Percentiles rank a stretch among this genome's conserved stretches.
Evolutionary conservation across 2,888 invertebrate genomes (phyloP).

Genomic region (Drosophila paramelanica): DNA sequence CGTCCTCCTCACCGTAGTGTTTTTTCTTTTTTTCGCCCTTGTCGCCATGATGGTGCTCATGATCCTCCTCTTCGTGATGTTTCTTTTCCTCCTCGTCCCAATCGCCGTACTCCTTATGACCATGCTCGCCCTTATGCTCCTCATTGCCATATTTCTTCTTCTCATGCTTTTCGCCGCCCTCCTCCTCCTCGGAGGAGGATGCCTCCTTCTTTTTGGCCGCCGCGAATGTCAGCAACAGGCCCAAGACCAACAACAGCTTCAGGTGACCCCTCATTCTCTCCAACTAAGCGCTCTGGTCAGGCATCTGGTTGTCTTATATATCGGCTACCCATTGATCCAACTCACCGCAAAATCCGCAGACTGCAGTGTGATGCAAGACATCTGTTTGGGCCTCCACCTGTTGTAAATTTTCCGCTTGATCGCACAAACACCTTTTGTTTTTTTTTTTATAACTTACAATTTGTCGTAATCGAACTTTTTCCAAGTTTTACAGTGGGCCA

Average conservation of each 20-base stretch:
- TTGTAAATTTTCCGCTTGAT: conserved; percentile 57
- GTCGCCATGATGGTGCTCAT: conserved; percentile 91
- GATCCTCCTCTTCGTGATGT: conserved; percentile 91
- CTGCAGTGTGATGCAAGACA: conserved; percentile 61
- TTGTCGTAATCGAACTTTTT: conserved; percentile 23
- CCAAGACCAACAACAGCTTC: conserved; percentile 76
- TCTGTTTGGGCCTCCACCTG: conserved; percentile 18
- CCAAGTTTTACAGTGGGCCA: conserved; percentile 45
- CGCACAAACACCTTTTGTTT: conserved; percentile 31
- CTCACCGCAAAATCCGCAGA: conserved; percentile 61
- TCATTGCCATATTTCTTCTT: conserved; percentile 84
- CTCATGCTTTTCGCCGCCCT: conserved; percentile 81
- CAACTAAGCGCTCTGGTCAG: conserved; percentile 40
- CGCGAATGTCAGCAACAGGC: conserved; percentile 69
- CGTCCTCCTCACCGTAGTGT: conserved; percentile 91
- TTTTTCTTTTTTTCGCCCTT: conserved; percentile 93
- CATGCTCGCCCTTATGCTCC: conserved; percentile 92
- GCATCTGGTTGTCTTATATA: conserved; percentile 59
- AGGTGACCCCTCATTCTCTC: conserved; percentile 68
- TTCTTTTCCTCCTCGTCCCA: conserved; percentile 93
- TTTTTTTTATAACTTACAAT: conserved; percentile 2
- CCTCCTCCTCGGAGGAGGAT: conserved; percentile 83
- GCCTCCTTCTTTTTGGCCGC: conserved; percentile 80
- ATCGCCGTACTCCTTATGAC: conserved; percentile 91
- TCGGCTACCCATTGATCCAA: not conserved